phyloP scores from a whole-genome alignment of 2,888 invertebrate genomes.

The Heliconius hortense region DNA sequence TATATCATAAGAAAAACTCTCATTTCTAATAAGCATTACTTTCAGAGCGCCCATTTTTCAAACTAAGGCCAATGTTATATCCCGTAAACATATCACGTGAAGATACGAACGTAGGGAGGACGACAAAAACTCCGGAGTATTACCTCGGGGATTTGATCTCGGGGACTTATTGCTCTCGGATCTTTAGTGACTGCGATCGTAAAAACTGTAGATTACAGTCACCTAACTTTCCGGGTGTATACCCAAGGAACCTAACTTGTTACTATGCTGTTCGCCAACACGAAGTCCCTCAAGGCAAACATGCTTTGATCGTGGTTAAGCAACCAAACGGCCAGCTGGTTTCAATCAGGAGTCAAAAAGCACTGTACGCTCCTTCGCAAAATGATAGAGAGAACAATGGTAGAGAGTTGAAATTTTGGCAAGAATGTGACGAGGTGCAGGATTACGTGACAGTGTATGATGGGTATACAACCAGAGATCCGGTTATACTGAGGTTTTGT shows the following conservation, averaged over 20 bases:
- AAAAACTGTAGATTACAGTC: conserved; percentile 94
- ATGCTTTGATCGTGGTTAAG: conserved; percentile 92
- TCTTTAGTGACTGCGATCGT: conserved; percentile 95
- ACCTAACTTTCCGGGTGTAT: conserved; percentile 95
- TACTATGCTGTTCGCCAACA: conserved; percentile 95
- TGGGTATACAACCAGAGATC: conserved; percentile 93
- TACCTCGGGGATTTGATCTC: conserved; percentile 94
- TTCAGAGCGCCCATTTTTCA: conserved; percentile 79
- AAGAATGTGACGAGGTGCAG: conserved; percentile 92
- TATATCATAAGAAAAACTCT: not conserved
- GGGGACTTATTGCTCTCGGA: conserved; percentile 95
- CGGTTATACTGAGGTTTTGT: conserved; percentile 93
- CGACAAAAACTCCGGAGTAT: conserved; percentile 82
- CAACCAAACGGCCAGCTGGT: conserved; percentile 93
- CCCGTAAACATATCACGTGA: conserved; percentile 78
- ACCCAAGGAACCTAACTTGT: conserved; percentile 96
- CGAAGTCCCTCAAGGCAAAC: conserved; percentile 92
- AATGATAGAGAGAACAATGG: conserved; percentile 83
- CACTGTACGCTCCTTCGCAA: conserved; percentile 82
- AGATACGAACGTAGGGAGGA: conserved; percentile 67
- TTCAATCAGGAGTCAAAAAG: conserved; percentile 90
- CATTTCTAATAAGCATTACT: conserved; percentile 42
- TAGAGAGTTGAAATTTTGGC: conserved; percentile 86
- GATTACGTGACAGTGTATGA: conserved; percentile 95
- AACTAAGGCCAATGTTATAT: conserved; percentile 72